Evolutionary conservation across 1,140 invertebrate species (phyloP), one percentile per base, ranked within the genome.

Genomic region (Muscidifurax raptorellus): DNA sequence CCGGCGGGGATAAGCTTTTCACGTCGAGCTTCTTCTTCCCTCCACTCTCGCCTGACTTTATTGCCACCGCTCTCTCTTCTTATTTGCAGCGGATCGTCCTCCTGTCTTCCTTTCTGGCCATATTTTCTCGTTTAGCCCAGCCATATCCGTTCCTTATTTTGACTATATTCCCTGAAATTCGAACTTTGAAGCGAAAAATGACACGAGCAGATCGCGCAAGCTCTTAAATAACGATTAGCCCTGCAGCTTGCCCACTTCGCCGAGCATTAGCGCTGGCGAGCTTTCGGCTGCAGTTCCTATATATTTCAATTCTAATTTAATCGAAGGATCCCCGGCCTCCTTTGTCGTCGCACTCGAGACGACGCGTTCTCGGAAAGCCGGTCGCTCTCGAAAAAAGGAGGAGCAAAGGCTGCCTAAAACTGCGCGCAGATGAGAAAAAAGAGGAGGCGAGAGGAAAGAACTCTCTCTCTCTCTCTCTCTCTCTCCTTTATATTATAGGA

Each of bases 301-400:
- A 67, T 69, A 69, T 80, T 80, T 80, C 69, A 80, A 80, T 80
- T 80, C 32, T 27, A 67, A 80, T 69, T 80, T 69, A 80, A 80
- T 80, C 64, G 78, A 36, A 80, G 66, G 25, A 44, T 40, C 36
- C 36, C 9, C 36, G 28, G 47, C 27, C 74, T 76, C n/a, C n/a
- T 47, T 47, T 47, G 22, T 25, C 40, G 27, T 18, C 2, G 13
- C 7, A 59, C 22, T 59, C 22, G 52, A 59, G 44, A 15, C 44
- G 44, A 15, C 44, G 36, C 36, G 44, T 18, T 47, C 44, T 15
- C 44, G 5, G n/a, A n/a, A n/a, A n/a, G 13, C 12, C 13, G 44
- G 25, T 18, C 9, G n/a, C n/a, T n/a, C n/a, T n/a, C n/a, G n/a
- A n/a, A 67, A 27, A 67, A 67, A 36, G 22, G 7, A 80, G n/a